Evolutionary conservation across 2,797 vertebrate species (phyloP), one percentile per base, ranked within the genome.

Genomic region (Periophthalmus magnuspinnatus): DNA sequence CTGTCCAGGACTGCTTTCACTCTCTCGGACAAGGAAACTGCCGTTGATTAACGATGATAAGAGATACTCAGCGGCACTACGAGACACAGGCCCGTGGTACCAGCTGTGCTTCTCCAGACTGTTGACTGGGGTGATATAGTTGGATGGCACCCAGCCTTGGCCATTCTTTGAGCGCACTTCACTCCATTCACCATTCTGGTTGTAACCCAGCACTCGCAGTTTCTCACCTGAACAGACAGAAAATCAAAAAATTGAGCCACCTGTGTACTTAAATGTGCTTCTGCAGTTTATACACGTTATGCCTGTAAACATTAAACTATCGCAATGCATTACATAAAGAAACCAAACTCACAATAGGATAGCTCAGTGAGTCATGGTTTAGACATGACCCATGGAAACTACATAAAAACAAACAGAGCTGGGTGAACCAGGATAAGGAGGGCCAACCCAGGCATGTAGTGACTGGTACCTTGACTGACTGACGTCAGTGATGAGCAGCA

Each of bases 61-160:
- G 21, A 99, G 94, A 63, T 99, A 99, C 87, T 99, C 98, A 0
- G 98, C 98, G 0, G 98, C 98, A 0, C 95, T 98, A 88, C 98
- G 96, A 0, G 98, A 99, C 87, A 99, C 97, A 0, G 98, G 98
- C 32, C 98, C 98, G 0, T 99, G 98, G 91, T 99, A 99, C 98
- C 98, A 99, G 45, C 97, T 99, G 73, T 99, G 98, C 78, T 99
- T 99, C 86, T 99, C 98, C 89, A 99, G 93, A 77, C 98, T 99
- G 93, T 99, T 99, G 74, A 99, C 98, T 0, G 97, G 97, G 0
- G 98, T 99, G 92, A 99, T 99, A 89, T 99, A 99, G 93, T 99
- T 99, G 90, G 97, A 99, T 0, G 98, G 97, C 28, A 99, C 98
- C 98, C 98, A 99, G 52, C 98, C 98, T 86, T 99, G 98, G 76